Conservation (phyloP, 1,140 invertebrate genomes). For the Lerema accius region DNA sequence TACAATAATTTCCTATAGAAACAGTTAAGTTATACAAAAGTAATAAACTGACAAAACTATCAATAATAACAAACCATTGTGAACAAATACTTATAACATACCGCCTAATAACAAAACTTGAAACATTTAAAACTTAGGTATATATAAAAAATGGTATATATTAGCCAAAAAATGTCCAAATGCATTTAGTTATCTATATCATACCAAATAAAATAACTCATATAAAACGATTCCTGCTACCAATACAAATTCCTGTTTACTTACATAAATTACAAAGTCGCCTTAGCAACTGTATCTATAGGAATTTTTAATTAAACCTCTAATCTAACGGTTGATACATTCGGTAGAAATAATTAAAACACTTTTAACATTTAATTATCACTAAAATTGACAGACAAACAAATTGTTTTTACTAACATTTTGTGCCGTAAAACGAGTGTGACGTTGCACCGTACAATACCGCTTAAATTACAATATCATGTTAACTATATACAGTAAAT, state of each 20-base stretch:
- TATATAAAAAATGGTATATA: neutral
- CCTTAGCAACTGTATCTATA: conserved; percentile 16
- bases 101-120: neutral
- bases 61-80: conserved; percentile 35
- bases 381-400: conserved; percentile 81
- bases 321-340: conserved; percentile 17
- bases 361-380: conserved; percentile 58
- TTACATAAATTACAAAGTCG: neutral
- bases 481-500: conserved; percentile 79
- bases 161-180: neutral
- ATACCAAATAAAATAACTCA: neutral
- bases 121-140: neutral
- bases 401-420: conserved; percentile 74
- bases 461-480: conserved; percentile 62
- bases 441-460: conserved; percentile 70
- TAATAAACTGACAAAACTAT: conserved; percentile 26
- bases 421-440: conserved; percentile 82
- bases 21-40: conserved; percentile 29
- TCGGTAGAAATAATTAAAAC: conserved; percentile 61
- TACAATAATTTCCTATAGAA: conserved; percentile 35
- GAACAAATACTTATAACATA: neutral
- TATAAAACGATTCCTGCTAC: neutral
- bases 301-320: conserved; percentile 7
- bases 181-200: neutral
- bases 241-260: conserved; percentile 4